phyloP scores from a whole-genome alignment of 2,797 vertebrate species.

The Acanthurus leucopareius region DNA sequence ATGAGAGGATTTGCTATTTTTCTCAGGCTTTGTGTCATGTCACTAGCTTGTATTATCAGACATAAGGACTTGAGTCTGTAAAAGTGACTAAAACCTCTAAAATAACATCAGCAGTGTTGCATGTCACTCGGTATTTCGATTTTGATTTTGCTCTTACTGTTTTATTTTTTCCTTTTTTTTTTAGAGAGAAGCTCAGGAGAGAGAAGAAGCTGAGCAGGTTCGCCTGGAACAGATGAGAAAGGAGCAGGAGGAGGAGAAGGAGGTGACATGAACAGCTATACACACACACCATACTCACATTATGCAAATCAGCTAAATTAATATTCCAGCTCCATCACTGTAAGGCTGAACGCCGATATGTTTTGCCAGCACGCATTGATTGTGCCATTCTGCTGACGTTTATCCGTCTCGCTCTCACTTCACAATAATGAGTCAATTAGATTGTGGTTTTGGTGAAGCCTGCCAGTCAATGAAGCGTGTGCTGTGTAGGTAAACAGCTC shows the following conservation, averaged over 20 bases:
- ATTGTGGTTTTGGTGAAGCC: constrained; percentile 64
- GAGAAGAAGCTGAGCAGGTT: constrained; percentile 97
- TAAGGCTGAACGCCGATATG: constrained; percentile 8
- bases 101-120: no score
- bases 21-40: not conserved
- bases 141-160: not conserved
- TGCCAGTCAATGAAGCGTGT: constrained; percentile 50
- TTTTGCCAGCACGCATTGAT: constrained; percentile 24
- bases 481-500: constrained; percentile 41
- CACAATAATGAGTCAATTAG: constrained; percentile 66
- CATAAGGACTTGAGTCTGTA: not conserved
- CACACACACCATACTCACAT: constrained; percentile 10
- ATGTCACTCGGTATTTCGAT: not conserved
- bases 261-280: constrained; percentile 84
- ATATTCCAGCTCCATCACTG: constrained; percentile 33
- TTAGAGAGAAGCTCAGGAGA: constrained; percentile 97
- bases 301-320: constrained; percentile 26
- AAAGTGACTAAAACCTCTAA: not conserved
- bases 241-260: constrained; percentile 97
- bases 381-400: constrained; percentile 8
- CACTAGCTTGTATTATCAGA: not conserved
- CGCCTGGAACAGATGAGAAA: constrained; percentile 95
- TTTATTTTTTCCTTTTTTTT: constrained; percentile 51
- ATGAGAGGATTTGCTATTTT: not conserved
- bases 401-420: constrained; percentile 35